These are phyloP conservation scores for Lasioglossum malachurum DNA, from an alignment of 2,888 invertebrate genomes.

Conservation along the genomic window DNA sequence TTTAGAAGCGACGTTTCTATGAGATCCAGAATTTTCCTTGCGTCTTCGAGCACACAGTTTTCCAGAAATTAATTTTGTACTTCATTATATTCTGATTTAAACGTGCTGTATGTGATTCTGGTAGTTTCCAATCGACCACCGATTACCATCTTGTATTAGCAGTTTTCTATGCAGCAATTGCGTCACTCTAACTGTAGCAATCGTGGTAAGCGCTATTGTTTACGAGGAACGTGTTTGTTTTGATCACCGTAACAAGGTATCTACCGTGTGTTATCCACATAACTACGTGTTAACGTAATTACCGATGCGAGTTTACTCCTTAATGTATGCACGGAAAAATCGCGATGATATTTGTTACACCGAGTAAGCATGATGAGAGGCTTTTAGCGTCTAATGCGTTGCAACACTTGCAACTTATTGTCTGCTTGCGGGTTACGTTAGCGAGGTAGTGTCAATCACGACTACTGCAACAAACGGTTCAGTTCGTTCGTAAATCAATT, in stretches of 20 bases:
- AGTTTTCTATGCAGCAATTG: background rate
- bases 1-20: background rate
- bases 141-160: background rate
- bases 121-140: too few species aligned
- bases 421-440: slow-evolving; percentile 28
- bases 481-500: background rate
- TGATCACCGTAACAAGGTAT: slow-evolving; percentile 32
- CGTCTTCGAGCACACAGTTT: background rate
- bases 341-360: slow-evolving; percentile 46
- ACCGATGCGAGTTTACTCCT: slow-evolving; percentile 53
- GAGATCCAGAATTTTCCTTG: background rate
- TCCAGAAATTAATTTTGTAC: background rate
- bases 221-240: slow-evolving; percentile 51
- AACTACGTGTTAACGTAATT: slow-evolving; percentile 51
- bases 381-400: slow-evolving; percentile 60
- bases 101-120: background rate
- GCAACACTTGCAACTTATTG: slow-evolving; percentile 51
- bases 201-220: background rate
- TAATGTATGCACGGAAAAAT: slow-evolving; percentile 55
- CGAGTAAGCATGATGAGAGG: slow-evolving; percentile 39
- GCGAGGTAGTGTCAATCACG: background rate
- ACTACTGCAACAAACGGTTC: background rate
- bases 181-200: background rate
- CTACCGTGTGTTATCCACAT: slow-evolving; percentile 19
- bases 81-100: background rate